These are phyloP conservation scores for Agrotis puta DNA, from an alignment of 2,888 invertebrate genomes.

Conservation along the genomic window DNA sequence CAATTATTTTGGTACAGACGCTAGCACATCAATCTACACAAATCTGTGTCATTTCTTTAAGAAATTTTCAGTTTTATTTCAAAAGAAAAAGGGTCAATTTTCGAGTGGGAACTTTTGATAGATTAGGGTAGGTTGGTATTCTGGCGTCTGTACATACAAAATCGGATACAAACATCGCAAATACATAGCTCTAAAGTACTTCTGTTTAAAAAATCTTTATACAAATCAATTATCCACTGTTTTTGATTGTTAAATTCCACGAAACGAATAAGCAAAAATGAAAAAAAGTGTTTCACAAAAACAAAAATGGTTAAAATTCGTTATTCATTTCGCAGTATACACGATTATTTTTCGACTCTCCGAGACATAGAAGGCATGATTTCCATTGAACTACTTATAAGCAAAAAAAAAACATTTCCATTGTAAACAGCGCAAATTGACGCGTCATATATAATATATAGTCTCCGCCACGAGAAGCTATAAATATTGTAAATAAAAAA, in stretches of 20 bases:
- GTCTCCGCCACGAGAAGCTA: too few relatives aligned
- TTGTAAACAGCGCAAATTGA: slow-evolving; percentile 49
- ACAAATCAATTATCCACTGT: slow-evolving; percentile 36
- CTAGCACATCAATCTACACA: too few relatives aligned
- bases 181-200: slow-evolving; percentile 34
- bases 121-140: too few relatives aligned
- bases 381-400: slow-evolving; percentile 49
- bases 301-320: not conserved
- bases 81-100: too few relatives aligned
- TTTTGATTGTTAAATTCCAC: slow-evolving; percentile 46
- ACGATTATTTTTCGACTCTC: slow-evolving; percentile 9
- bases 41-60: too few relatives aligned
- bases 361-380: slow-evolving; percentile 52
- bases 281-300: not conserved
- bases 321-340: slow-evolving; percentile 34
- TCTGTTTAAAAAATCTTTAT: slow-evolving; percentile 40
- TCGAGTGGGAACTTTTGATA: too few relatives aligned
- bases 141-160: slow-evolving; percentile 35
- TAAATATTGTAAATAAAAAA: too few relatives aligned
- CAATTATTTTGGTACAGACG: slow-evolving; percentile 47
- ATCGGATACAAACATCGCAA: slow-evolving; percentile 38
- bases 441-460: slow-evolving; percentile 16
- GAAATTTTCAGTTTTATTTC: too few relatives aligned
- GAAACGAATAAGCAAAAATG: slow-evolving; percentile 12
- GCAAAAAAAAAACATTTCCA: slow-evolving; percentile 44